Evolutionary conservation across 2,888 invertebrate genomes (phyloP).

Genomic region (Melanostoma scalare): DNA sequence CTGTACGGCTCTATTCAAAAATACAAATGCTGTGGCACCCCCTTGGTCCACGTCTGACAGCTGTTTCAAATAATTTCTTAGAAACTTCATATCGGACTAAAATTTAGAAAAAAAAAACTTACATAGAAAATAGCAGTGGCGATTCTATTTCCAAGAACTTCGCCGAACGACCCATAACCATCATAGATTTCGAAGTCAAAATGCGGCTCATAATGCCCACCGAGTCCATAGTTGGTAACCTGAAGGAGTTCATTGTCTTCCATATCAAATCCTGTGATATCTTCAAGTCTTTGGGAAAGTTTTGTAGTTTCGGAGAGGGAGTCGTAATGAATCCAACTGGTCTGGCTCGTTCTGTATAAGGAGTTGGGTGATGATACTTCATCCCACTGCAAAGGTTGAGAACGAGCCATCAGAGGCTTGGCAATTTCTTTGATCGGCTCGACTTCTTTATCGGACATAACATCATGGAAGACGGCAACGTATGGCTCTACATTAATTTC

Average conservation of each 20-base stretch:
- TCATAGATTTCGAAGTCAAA: conserved; percentile 84
- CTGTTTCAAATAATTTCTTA: no score
- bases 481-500: conserved; percentile 83
- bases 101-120: conserved; percentile 82
- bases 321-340: conserved; percentile 82
- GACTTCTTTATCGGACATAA: conserved; percentile 84
- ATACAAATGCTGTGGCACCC: conserved; percentile 98
- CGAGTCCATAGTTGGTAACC: conserved; percentile 87
- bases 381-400: conserved; percentile 90
- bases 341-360: conserved; percentile 88
- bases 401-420: conserved; percentile 82
- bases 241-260: conserved; percentile 85
- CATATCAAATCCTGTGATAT: conserved; percentile 84
- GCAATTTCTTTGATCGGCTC: conserved; percentile 83
- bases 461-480: conserved; percentile 84
- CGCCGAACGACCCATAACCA: conserved; percentile 83
- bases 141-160: conserved; percentile 91
- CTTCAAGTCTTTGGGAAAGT: conserved; percentile 85
- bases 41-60: conserved; percentile 98
- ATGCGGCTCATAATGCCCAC: conserved; percentile 87
- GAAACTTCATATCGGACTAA: no score
- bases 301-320: conserved; percentile 67
- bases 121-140: conserved; percentile 98
- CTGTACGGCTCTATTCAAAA: conserved; percentile 91
- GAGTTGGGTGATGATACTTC: conserved; percentile 89